A percentile compares a stretch with the other conserved stretches of the same genome.
These are phyloP conservation scores for Sericinus montela DNA, from an alignment of 2,888 invertebrate genomes.

Conservation along the genomic window DNA sequence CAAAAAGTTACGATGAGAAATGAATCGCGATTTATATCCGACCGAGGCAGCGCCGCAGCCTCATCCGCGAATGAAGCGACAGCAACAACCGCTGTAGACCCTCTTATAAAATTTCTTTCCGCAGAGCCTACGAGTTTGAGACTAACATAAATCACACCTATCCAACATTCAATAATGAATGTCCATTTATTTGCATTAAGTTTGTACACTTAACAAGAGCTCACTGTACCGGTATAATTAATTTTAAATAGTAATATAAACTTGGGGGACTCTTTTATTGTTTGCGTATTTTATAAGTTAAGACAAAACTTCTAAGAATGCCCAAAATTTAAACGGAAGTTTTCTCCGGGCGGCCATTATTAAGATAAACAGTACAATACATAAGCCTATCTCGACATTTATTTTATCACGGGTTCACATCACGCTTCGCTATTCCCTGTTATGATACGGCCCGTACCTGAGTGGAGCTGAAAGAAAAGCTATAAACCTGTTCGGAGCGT, in stretches of 20 bases:
- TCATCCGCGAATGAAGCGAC: slow-evolving; percentile 28
- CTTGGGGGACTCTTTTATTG: not conserved
- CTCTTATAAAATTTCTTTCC: slow-evolving; percentile 17
- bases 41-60: slow-evolving; percentile 51
- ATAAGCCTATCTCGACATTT: slow-evolving; percentile 80
- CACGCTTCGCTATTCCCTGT: slow-evolving; percentile 79
- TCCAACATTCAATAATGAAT: slow-evolving; percentile 3
- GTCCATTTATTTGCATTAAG: slow-evolving; percentile 1
- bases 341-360: slow-evolving; percentile 76
- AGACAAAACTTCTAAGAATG: slow-evolving; percentile 39
- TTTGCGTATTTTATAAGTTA: slow-evolving; percentile 26
- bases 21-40: slow-evolving; percentile 79
- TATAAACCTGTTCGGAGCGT: slow-evolving; percentile 78
- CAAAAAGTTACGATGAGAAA: slow-evolving; percentile 81
- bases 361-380: slow-evolving; percentile 80
- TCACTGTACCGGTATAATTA: not conserved
- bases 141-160: slow-evolving; percentile 31
- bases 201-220: not conserved
- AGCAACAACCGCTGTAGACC: slow-evolving; percentile 26
- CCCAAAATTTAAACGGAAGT: slow-evolving; percentile 71
- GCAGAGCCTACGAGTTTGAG: slow-evolving; percentile 17
- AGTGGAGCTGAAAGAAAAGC: slow-evolving; percentile 79
- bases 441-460: slow-evolving; percentile 80
- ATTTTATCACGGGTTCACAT: slow-evolving; percentile 80
- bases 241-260: not conserved